Evolutionary conservation across 2,888 invertebrate species (phyloP), one percentile per base, ranked within the genome.

Genomic region (Mesodorylaimus sp.): DNA sequence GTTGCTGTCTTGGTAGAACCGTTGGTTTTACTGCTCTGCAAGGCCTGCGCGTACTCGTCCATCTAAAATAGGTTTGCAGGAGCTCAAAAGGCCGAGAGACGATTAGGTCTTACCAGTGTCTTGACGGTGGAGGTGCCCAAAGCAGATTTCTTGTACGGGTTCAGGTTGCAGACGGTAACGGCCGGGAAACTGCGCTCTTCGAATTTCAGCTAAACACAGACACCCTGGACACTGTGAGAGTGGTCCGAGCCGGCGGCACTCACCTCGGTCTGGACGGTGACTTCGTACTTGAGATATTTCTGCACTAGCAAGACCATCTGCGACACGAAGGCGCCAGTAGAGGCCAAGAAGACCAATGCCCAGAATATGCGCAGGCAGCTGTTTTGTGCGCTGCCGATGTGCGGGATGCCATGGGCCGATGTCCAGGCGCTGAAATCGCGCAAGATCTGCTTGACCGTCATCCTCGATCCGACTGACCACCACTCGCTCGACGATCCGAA

Each of bases 151-250:
- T 19, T 62, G 57, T 59, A 63, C 27, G 63, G 59, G 54, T 64
- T 63, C 52, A 60, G 43, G 55, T 60, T 57, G 50, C 63, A 63
- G 38, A 63, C 55, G 5, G 62, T 63, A 45, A 63, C 61, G n/a
- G 57, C 55, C 37, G 63, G 63, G 50, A 62, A 63, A 1, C 50
- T 53, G 23, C 61, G 56, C 42, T 61, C 60, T 26, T 60, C 55
- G 54, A 60, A 61, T 56, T 58, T 56, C 39, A 61, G 50, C 60
- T 61, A 55, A 25, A 51, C 41, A 39, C 32, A 32, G 32, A 13
- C 10, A 32, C 10, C 10, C 16, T 32, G 10, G 16, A 32, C 10
- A 32, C 32, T 32, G 16, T 32, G 32, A 16, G 16, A 32, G 10
- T 13, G 32, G 32, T 32, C 16, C 10, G 10, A 16, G 10, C 21